Evolutionary conservation across 2,888 invertebrate genomes (phyloP).

Genomic region (Calliopum simillimum): DNA sequence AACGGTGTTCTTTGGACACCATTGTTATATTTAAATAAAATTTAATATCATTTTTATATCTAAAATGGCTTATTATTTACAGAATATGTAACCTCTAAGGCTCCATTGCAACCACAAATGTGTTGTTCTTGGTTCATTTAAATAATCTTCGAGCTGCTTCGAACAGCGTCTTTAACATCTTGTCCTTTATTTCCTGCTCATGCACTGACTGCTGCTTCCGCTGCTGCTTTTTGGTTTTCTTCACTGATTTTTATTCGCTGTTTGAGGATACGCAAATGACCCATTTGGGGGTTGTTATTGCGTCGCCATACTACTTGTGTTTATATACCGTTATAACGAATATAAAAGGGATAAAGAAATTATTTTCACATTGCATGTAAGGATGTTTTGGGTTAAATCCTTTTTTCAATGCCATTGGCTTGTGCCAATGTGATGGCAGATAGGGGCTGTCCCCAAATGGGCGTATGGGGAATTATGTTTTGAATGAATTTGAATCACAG

Average conservation of each 20-base stretch:
- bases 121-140: conserved; percentile 9
- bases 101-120: conserved; percentile 10
- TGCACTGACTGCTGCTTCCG: conserved; percentile 52
- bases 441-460: conserved; percentile 21
- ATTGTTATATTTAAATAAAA: too few relatives aligned
- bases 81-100: too few relatives aligned
- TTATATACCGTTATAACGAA: conserved; percentile 52
- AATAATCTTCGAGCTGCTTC: conserved; percentile 22
- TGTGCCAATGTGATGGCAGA: conserved; percentile 1
- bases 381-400: conserved; percentile 30
- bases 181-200: conserved; percentile 31
- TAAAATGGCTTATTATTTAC: too few relatives aligned
- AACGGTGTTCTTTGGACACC: too few relatives aligned
- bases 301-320: conserved; percentile 31
- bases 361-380: conserved; percentile 63
- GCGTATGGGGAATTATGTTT: conserved; percentile 37
- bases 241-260: conserved; percentile 67
- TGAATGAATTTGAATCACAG: conserved; percentile 45
- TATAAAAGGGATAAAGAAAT: conserved; percentile 67
- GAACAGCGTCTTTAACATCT: conserved; percentile 24
- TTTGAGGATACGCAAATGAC: conserved; percentile 68
- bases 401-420: conserved; percentile 25
- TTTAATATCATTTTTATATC: too few relatives aligned
- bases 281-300: conserved; percentile 68
- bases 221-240: conserved; percentile 56